Evolutionary conservation across 2,888 invertebrate species (phyloP), one percentile per base, ranked within the genome.

Genomic region (Minunthozetes semirufus): DNA sequence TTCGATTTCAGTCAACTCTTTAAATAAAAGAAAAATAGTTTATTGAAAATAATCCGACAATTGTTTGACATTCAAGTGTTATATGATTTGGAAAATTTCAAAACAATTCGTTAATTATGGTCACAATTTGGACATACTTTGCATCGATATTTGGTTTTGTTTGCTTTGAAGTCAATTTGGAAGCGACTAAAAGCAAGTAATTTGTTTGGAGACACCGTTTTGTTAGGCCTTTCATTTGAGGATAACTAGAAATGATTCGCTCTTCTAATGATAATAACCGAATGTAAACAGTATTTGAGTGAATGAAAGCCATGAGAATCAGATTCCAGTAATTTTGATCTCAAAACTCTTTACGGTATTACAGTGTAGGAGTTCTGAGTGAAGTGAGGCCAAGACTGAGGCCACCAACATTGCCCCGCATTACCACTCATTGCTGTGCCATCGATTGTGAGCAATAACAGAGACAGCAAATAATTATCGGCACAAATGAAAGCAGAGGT

Each of bases 301-400:
- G 56, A 17, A 8, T 53, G 53, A 56, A 56, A 22, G 56, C 56
- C 19, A 19, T 56, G 13, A 8, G 56, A 56, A 25, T 56, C 22
- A 56, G 56, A 56, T 56, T 22, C 22, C 9, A 56, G 56, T 56
- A 56, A 56, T 56, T 56, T 56, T 56, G 56, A 56, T 56, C 13
- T 22, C 22, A 56, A n/a, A 56, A 5, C 56, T 25, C 56, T 56
- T 56, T 56, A 56, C 56, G 56, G 56, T 25, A 56, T 56, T 22
- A 25, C 56, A 8, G 56, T 56, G 56, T 56, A 56, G 56, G 56
- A 56, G 56, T 56, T 56, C 56, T 56, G 25, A 2, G 9, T 22
- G 56, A 56, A 2, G 19, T 0, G 9, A 33, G 33, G 33, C 33
- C 33, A 33, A n/a, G n/a, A n/a, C n/a, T n/a, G n/a, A 53, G 53